Evolutionary conservation across 2,888 invertebrate species (phyloP), one percentile per base, ranked within the genome.

Genomic region (Nebria salina): DNA sequence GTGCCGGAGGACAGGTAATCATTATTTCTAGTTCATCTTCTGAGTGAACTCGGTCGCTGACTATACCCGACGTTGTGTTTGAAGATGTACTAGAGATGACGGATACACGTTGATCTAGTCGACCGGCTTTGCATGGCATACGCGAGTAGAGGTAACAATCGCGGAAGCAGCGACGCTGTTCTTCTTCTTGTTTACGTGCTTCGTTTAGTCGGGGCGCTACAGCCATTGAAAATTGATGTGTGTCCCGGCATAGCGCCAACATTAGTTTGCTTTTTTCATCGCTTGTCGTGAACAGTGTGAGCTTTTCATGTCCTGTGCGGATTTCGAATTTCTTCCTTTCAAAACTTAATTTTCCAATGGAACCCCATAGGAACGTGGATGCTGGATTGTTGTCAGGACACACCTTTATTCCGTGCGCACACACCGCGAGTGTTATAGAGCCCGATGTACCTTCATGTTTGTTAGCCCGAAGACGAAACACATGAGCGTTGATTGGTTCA

Each of bases 311-410:
- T 81, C 96, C 95, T 9, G 97, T 96, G 83, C 97, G 94, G 86
- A 98, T 97, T 90, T 98, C 98, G 89, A 99, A 98, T 89, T 98
- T 98, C 90, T 98, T 98, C 86, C 97, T 93, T 92, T 98, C 98
- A 89, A 98, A 98, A 88, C 96, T 96, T 20, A 98, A 90, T 90
- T 98, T 98, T 83, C 96, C 97, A 83, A 99, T 98, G 85, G 96
- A 96, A 86, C 97, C 96, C 98, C 98, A 99, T 82, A 96, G 93
- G 87, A 98, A 98, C 78, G 88, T 88, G 84, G 95, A 95, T 43
- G 95, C 94, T 82, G 95, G 92, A 84, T 92, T 92, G 84, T 90
- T 93, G 87, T 94, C 94, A 42, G 94, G 93, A 84, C 96, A 94
- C 84, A 98, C 95, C 89, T 96, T 95, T 82, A 98, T 94, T 77